A percentile compares a stretch with the other conserved stretches of the same genome.
These are phyloP conservation scores for Phymatocera aterrima DNA, from an alignment of 2,888 invertebrate genomes.

Conservation along the genomic window DNA sequence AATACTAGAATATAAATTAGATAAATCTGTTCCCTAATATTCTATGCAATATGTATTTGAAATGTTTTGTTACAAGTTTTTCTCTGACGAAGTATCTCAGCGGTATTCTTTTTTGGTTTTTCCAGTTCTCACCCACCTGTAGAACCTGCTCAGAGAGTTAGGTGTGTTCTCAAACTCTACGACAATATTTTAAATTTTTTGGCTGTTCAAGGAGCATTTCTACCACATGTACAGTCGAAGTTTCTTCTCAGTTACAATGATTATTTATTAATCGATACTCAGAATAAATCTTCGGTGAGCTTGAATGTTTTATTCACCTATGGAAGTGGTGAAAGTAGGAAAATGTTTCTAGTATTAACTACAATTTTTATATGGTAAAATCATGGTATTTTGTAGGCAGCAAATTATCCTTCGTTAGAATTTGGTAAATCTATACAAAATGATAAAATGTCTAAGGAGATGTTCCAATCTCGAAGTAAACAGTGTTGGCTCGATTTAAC, in stretches of 20 bases:
- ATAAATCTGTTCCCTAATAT: no score
- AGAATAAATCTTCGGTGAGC: slow-evolving; percentile 30
- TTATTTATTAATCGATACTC: slow-evolving; percentile 60
- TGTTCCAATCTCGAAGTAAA: slow-evolving; percentile 64
- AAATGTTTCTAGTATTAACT: background rate
- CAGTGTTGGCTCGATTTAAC: slow-evolving; percentile 80
- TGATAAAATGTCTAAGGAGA: slow-evolving; percentile 15
- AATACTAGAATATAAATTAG: background rate
- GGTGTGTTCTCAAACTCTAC: slow-evolving; percentile 66
- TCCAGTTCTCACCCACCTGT: slow-evolving; percentile 54
- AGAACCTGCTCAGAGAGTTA: slow-evolving; percentile 56
- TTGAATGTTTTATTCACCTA: background rate
- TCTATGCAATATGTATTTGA: no score
- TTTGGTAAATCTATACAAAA: background rate
- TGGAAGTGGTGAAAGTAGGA: background rate
- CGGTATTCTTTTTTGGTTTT: background rate
- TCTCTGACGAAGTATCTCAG: background rate
- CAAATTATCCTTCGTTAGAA: background rate
- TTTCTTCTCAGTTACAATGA: slow-evolving; percentile 72
- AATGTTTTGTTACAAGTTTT: no score
- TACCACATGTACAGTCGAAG: slow-evolving; percentile 72
- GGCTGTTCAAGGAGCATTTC: slow-evolving; percentile 65
- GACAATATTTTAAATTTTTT: slow-evolving; percentile 69
- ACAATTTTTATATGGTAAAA: background rate
- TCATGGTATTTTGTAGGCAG: background rate